A percentile compares a stretch with the other conserved stretches of the same genome.
phyloP scores from a whole-genome alignment of 2,888 invertebrate genomes.

The Cheilosia variabilis region DNA sequence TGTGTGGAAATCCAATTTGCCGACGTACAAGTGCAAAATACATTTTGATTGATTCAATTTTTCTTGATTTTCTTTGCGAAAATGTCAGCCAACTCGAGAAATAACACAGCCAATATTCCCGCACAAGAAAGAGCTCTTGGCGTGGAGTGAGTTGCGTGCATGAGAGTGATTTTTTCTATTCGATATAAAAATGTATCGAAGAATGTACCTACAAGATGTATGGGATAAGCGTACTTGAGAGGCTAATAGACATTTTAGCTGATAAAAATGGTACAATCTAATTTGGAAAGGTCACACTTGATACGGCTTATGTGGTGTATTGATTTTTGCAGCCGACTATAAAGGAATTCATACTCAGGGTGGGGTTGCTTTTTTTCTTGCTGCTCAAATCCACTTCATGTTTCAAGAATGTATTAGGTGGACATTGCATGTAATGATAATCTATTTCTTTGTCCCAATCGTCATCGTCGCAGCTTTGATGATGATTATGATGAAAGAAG shows the following conservation, averaged over 20 bases:
- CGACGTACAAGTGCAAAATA: constrained; percentile 79
- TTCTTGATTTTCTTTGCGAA: constrained; percentile 67
- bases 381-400: not conserved
- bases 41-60: constrained; percentile 82
- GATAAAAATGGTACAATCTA: constrained; percentile 73
- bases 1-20: constrained; percentile 79
- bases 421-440: constrained; percentile 24
- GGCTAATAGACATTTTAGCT: constrained; percentile 67
- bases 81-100: constrained; percentile 33
- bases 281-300: constrained; percentile 75
- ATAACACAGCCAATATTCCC: constrained; percentile 16
- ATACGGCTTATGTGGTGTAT: constrained; percentile 73
- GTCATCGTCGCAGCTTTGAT: constrained; percentile 13
- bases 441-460: constrained; percentile 35
- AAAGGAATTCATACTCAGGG: constrained; percentile 43
- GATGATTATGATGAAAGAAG: constrained; percentile 31
- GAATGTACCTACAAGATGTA: constrained; percentile 46
- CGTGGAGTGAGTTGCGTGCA: not conserved
- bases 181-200: constrained; percentile 58
- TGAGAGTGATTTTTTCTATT: constrained; percentile 15
- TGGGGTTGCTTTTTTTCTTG: constrained; percentile 11
- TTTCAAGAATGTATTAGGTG: not conserved
- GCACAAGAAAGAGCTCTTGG: constrained; percentile 4
- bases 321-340: constrained; percentile 52
- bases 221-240: constrained; percentile 64